Base-by-base conservation (phyloP, 1,140 invertebrate species). In the Daktulosphaira vitifoliae region DNA sequence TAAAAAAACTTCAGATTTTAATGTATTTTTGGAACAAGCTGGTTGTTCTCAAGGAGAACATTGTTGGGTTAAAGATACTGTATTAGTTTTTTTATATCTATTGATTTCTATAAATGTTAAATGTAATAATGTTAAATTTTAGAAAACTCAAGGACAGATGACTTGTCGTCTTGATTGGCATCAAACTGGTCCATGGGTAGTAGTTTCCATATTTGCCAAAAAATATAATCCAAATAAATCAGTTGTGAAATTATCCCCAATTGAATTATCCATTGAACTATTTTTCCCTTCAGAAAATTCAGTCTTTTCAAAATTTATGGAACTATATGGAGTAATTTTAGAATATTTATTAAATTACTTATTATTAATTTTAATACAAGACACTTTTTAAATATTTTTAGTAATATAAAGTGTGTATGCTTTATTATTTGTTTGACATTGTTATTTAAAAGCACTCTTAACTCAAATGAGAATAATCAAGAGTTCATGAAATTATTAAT, bases 101-200 rank as follows among this genome's bases (percentile, higher is more conserved):
- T 29, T 37, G 42, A 5, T 23, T 64, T 33, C 33, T 22, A 11
- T 22, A 64, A 50, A 1, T 38, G 9, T 18, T 23, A 0, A 50
- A 50, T 22, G n/a, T n/a, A 3, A 8, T 49, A 25, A 7, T 29
- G 3, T 70, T 70, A 68, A 59, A 67, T 74, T 76, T 59, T 71
- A 81, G 78, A 72, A 72, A 71, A 71, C 76, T 50, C 71, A 76
- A 65, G 76, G 78, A 39, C 80, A 81, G 70, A 80, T 87, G 1
- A 81, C 86, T 65, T 97, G 92, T 74, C 82, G 93, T 25, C 85
- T 89, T 78, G 95, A 97, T 74, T 97, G 90, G 87, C 89, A 93
- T 78, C 92, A 96, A 78, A 95, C 91, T 13, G 84, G 82, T 9
- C 81, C 80, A 3, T 79, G 83, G 76, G 86, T 96, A 0, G 84